These are phyloP conservation scores for Trissolcus basalis DNA, from an alignment of 1,140 invertebrate species.

Conservation along the genomic window DNA sequence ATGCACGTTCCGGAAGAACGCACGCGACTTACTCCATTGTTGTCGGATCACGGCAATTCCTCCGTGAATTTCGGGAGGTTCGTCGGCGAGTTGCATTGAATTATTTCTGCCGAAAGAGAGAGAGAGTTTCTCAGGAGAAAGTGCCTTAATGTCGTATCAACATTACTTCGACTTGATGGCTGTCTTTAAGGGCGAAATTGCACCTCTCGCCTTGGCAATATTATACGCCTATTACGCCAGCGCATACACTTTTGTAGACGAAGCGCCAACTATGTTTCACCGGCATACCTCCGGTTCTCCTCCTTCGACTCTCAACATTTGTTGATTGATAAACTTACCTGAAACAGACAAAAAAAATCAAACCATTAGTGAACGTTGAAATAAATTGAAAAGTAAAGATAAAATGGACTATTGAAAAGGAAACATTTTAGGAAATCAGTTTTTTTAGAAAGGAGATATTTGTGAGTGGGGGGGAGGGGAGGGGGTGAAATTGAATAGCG, in stretches of 20 bases:
- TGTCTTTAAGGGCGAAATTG: conserved; percentile 50
- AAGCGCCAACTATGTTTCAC: conserved; percentile 31
- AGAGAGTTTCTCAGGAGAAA: conserved; percentile 13
- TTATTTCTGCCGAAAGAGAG: conserved; percentile 30
- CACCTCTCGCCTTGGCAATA: conserved; percentile 32
- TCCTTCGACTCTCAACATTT: no score
- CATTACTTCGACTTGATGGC: conserved; percentile 43
- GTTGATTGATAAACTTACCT: conserved; percentile 6
- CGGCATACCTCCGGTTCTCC: neutral
- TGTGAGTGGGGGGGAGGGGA: no score
- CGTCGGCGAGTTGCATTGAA: conserved; percentile 41
- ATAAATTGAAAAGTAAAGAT: neutral
- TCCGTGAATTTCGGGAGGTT: conserved; percentile 52
- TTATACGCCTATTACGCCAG: conserved; percentile 33
- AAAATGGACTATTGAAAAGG: no score
- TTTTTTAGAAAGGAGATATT: no score
- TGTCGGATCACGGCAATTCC: conserved; percentile 51
- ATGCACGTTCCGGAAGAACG: conserved; percentile 58
- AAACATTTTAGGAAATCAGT: no score
- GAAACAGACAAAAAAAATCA: neutral
- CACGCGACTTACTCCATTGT: conserved; percentile 59
- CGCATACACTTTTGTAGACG: conserved; percentile 29
- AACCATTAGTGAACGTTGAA: neutral
- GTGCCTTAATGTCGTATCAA: conserved; percentile 47
- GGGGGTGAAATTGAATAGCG: no score